phyloP scores from a whole-genome alignment of 1,140 invertebrate species.

The Lethrus apterus region DNA sequence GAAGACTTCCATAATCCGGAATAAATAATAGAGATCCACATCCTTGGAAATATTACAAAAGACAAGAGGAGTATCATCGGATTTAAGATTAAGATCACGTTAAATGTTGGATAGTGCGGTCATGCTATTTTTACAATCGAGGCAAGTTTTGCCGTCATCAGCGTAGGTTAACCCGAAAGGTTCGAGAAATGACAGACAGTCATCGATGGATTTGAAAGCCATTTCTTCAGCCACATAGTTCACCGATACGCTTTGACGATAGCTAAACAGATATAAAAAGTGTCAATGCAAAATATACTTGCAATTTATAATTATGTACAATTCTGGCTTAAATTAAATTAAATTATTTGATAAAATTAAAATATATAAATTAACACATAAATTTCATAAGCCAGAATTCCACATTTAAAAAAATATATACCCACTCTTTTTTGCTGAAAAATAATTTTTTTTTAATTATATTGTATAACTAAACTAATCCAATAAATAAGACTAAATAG shows the following conservation, averaged over 20 bases:
- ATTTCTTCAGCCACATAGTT: conserved; percentile 77
- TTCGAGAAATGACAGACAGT: conserved; percentile 79
- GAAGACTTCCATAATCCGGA: too few relatives aligned
- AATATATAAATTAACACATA: too few relatives aligned
- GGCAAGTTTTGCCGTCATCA: conserved; percentile 59
- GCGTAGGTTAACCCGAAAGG: conserved; percentile 70
- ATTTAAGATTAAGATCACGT: conserved; percentile 12
- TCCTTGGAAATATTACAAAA: too few relatives aligned
- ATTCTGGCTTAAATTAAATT: conserved; percentile 3
- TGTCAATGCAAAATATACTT: conserved; percentile 16
- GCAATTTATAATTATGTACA: too few relatives aligned
- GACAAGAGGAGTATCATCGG: too few relatives aligned
- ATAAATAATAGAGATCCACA: too few relatives aligned
- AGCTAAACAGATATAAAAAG: conserved; percentile 62
- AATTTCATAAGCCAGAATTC: too few relatives aligned
- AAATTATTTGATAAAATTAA: too few relatives aligned
- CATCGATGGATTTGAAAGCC: conserved; percentile 74
- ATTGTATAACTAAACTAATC: too few relatives aligned
- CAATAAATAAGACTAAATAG: too few relatives aligned
- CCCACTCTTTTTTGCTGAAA: background rate
- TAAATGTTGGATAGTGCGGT: conserved; percentile 50
- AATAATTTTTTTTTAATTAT: background rate
- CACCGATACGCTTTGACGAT: conserved; percentile 82
- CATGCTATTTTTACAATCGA: conserved; percentile 82
- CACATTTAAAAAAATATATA: background rate